These are phyloP conservation scores for Zosterops japonicus DNA, from an alignment of 2,113 vertebrate genomes.

Conservation along the genomic window DNA sequence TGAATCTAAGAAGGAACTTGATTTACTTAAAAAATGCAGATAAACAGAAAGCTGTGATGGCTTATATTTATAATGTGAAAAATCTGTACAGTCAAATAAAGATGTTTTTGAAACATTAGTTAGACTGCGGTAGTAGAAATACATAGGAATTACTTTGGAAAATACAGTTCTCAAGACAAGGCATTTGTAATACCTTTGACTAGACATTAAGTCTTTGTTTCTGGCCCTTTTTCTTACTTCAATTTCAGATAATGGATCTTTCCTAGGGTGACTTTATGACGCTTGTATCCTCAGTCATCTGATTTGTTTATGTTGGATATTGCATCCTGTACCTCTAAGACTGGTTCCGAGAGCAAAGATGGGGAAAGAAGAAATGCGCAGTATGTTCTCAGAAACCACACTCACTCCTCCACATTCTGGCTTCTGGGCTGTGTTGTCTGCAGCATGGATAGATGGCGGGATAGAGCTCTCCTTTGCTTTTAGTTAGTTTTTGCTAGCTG, in stretches of 20 bases:
- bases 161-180: background rate
- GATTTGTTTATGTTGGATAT: no score
- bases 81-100: background rate
- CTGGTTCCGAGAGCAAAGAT: no score
- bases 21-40: background rate
- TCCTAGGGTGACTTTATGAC: no score
- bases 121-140: background rate
- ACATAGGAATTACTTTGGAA: background rate
- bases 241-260: background rate
- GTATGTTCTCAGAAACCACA: no score
- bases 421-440: no score
- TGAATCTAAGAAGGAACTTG: background rate
- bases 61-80: background rate
- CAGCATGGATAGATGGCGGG: no score
- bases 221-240: background rate
- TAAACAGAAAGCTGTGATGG: background rate
- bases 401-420: no score
- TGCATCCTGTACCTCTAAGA: no score
- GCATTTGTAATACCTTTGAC: background rate
- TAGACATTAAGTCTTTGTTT: background rate
- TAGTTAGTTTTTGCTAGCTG: no score
- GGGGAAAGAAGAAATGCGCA: no score
- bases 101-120: background rate
- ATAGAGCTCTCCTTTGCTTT: no score
- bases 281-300: no score